Conservation (phyloP, 2,113 vertebrate genomes). For the Lagenorhynchus albirostris region DNA sequence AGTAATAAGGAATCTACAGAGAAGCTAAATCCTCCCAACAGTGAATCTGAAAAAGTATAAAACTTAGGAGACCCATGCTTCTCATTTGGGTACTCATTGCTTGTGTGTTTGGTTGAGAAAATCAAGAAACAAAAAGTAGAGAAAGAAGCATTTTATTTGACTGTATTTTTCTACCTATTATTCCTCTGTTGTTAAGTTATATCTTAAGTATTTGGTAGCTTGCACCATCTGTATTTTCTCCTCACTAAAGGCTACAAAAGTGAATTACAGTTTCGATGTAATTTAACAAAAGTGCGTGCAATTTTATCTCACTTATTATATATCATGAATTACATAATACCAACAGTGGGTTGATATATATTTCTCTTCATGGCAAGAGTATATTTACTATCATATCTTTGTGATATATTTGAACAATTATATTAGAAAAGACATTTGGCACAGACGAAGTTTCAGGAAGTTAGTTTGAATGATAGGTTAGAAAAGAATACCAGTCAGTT, state of each 20-base stretch:
- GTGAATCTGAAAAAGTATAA: neutral
- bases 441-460: neutral
- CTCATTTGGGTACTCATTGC: neutral
- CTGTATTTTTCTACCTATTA: neutral
- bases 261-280: neutral
- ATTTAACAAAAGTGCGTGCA: neutral
- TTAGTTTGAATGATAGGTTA: neutral
- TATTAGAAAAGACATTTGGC: neutral
- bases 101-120: neutral
- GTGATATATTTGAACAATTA: neutral
- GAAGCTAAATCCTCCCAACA: neutral
- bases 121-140: neutral
- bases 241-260: neutral
- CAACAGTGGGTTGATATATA: neutral
- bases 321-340: neutral
- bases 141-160: neutral
- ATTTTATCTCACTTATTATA: slow-evolving; percentile 28
- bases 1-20: neutral
- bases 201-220: neutral
- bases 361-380: neutral
- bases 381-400: neutral
- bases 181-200: neutral
- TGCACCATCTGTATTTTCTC: neutral
- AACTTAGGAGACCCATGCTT: neutral
- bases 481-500: neutral